Evolutionary conservation across 2,113 vertebrate species (phyloP).

Genomic region (Sinocyclocheilus grahami): DNA sequence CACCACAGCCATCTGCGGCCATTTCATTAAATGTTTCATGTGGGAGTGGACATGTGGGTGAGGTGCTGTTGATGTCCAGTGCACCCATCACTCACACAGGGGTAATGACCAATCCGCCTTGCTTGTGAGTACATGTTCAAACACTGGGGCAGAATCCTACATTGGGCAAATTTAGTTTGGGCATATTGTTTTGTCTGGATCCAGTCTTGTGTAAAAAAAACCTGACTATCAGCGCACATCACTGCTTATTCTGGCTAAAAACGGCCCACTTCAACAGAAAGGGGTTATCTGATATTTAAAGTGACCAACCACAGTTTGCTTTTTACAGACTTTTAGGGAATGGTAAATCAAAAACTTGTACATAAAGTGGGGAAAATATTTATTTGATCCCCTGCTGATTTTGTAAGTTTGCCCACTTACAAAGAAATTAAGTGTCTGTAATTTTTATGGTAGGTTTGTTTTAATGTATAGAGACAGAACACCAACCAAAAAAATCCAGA

Average conservation of each 20-base stretch:
- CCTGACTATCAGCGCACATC: neutral
- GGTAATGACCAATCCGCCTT: neutral
- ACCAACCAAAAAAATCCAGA: too few species aligned
- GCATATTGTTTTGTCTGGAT: neutral
- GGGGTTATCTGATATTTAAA: too few species aligned
- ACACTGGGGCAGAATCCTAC: neutral
- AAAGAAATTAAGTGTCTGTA: too few species aligned
- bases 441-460: too few species aligned
- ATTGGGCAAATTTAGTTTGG: neutral
- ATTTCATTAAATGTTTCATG: slow-evolving; percentile 26
- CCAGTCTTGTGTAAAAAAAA: neutral
- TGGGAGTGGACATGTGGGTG: neutral
- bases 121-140: neutral
- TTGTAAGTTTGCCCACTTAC: too few species aligned
- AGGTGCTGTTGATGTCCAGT: neutral
- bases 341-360: too few species aligned
- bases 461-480: too few species aligned
- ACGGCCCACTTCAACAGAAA: too few species aligned
- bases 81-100: neutral
- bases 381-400: too few species aligned
- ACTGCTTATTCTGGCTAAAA: neutral
- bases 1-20: slow-evolving; percentile 26
- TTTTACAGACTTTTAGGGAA: too few species aligned
- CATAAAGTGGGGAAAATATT: too few species aligned
- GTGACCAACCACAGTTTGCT: too few species aligned